Base-by-base conservation (phyloP, 2,888 invertebrate genomes). In the Dendrolimus pini region DNA sequence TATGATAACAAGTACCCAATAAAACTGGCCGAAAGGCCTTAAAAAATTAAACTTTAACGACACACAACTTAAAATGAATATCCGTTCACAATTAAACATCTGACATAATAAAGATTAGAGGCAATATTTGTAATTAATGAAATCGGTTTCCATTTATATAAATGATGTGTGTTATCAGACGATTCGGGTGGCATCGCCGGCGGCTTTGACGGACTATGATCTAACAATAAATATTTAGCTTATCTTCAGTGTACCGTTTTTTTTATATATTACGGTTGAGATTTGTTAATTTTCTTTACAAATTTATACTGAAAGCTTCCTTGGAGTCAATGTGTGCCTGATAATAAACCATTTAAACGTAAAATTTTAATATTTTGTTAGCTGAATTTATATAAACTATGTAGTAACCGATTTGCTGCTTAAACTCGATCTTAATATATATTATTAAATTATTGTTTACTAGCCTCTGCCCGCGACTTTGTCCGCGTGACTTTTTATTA, bases 51-150 rank as follows among this genome's bases (percentile, higher is more conserved):
- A 67, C 63, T 68, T 65, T 71, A 72, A 75, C 64, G 66, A 73
- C 65, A 67, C 64, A 72, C 73, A 78, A 77, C 71, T 65, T 70
- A 75, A 72, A 70, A 64, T 56, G 61, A 61, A 70, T 67, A 66
- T 65, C 66, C 68, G 64, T 64, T 65, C 67, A 69, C 62, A 70
- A 70, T 66, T 73, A 78, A 72, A 74, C 78, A 71, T 75, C 78
- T 76, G 80, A 78, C 81, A 77, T 79, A 75, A 81, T 81, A 83
- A 80, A 85, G 84, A 85, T 85, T 80, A 83, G 70, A 66, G 65
- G 65, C 77, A 67, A 82, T 83, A 82, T 81, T 82, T 77, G 80
- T 83, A 85, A 87, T 85, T 87, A 86, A 86, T 85, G 78, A 80
- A 85, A 85, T 85, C 81, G 76, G 78, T 77, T 79, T 78, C 71